Percentiles rank a stretch among this genome's conserved stretches.
These are phyloP conservation scores for Cataglyphis cursor DNA, from an alignment of 2,888 invertebrate genomes.

Conservation along the genomic window DNA sequence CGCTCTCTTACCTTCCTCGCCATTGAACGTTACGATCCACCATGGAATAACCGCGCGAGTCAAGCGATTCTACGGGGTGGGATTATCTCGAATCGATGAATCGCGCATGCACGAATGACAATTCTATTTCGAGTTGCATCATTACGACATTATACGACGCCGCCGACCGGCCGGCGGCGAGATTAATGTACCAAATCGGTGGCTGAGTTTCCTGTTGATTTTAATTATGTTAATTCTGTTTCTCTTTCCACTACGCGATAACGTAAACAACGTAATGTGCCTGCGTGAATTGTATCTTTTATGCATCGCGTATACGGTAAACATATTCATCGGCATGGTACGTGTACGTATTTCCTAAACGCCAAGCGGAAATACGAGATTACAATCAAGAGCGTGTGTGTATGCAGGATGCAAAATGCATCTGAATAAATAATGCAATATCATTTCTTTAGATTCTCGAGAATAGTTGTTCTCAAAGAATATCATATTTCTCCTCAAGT, in stretches of 20 bases:
- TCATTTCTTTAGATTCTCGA: background rate
- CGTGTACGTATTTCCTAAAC: slow-evolving; percentile 18
- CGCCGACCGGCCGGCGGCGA: background rate
- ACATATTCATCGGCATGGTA: background rate
- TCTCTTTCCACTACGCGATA: slow-evolving; percentile 24
- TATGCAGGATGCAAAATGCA: slow-evolving; percentile 3
- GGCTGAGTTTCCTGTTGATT: slow-evolving; percentile 46
- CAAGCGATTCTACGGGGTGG: slow-evolving; percentile 30
- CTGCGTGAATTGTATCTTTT: slow-evolving; percentile 22
- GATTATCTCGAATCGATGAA: slow-evolving; percentile 21
- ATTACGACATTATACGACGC: slow-evolving; percentile 36
- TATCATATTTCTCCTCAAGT: slow-evolving; percentile 12
- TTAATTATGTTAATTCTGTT: slow-evolving; percentile 52
- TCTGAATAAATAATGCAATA: slow-evolving; percentile 13
- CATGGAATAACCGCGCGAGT: slow-evolving; percentile 15
- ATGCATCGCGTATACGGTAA: background rate
- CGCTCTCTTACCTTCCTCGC: background rate
- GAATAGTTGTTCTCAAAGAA: background rate
- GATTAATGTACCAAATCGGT: slow-evolving; percentile 53
- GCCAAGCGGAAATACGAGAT: slow-evolving; percentile 16
- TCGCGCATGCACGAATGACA: slow-evolving; percentile 33
- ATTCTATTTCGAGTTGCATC: slow-evolving; percentile 39
- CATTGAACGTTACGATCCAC: slow-evolving; percentile 8
- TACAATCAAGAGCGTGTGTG: background rate
- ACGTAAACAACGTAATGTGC: slow-evolving; percentile 27